Conservation (phyloP, 2,888 invertebrate genomes). For the Drosophila siamana region DNA sequence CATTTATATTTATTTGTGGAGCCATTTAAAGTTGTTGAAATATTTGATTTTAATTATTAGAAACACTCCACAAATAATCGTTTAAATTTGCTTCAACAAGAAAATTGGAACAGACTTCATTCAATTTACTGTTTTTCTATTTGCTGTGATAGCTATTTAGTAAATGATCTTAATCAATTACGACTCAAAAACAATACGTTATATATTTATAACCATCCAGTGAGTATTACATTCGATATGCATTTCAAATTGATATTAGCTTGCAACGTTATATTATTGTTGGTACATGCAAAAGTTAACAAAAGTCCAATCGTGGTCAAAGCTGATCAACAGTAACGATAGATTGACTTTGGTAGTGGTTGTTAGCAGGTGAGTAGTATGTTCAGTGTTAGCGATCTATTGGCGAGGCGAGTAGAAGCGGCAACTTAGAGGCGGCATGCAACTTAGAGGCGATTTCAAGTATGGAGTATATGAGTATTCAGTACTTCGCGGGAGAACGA, state of each 20-base stretch:
- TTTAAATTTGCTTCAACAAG: too few relatives aligned
- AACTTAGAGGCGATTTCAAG: constrained; percentile 59
- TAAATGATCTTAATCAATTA: too few relatives aligned
- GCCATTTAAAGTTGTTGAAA: too few relatives aligned
- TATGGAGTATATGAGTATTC: constrained; percentile 25
- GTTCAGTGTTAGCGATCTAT: constrained; percentile 47
- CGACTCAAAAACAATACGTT: too few relatives aligned
- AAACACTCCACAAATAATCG: too few relatives aligned
- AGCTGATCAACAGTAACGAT: constrained; percentile 1
- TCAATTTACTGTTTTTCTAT: too few relatives aligned
- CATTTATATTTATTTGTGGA: too few relatives aligned
- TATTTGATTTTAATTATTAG: too few relatives aligned
- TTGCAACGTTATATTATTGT: not conserved
- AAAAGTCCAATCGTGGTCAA: not conserved
- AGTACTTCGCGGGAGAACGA: constrained; percentile 20
- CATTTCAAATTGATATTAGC: not conserved
- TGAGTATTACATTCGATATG: too few relatives aligned
- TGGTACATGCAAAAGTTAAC: not conserved
- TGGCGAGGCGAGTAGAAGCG: constrained; percentile 52
- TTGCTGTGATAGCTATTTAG: too few relatives aligned
- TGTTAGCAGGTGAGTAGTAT: constrained; percentile 54
- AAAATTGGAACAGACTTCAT: too few relatives aligned
- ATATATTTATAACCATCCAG: too few relatives aligned
- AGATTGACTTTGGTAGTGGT: constrained; percentile 13
- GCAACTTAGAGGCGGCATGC: constrained; percentile 57